Base-by-base conservation (phyloP, 2,113 vertebrate species). In the Lasiurus cinereus region DNA sequence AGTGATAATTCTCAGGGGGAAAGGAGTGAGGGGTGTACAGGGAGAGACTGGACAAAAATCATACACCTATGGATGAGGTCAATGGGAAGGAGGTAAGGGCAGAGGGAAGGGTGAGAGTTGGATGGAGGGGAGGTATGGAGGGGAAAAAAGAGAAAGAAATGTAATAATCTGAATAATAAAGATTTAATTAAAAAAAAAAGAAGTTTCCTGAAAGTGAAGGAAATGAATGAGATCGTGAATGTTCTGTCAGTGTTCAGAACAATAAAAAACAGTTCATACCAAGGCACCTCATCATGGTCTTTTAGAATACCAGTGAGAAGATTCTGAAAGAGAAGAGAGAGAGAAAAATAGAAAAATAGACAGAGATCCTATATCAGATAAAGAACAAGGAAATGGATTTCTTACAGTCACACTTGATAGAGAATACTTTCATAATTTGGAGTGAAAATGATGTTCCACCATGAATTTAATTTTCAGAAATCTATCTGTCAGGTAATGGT, bases 381-480 rank as follows among this genome's bases (percentile, higher is more conserved):
- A 48, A 64, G 24, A 62, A 70, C 36, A 29, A 50, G 2, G 22
- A 83, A 80, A 79, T 76, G 1, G 13, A 27, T 93, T 95, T 91
- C 39, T 74, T 19, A 59, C 7, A 78, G n/a, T 95, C 43, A n/a
- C 6, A 14, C 19, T 86, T 18, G 54, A 86, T 54, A 54, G 70
- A 90, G 70, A 91, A 50, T 54, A 21, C 10, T n/a, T 93, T 74
- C 4, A 73, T 83, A 93, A 84, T 90, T 91, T 59, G 54, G 31
- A 79, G 22, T 56, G 72, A 56, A 83, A 59, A 70, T 74, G 8
- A 92, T 90, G 92, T 90, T 50, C 33, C 76, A 72, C 7, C 48
- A 74, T 78, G 62, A 82, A 83, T 86, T 95, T 46, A 83, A n/a
- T 70, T 83, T 54, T 29, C 24, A 72, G 46, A 91, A 78, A 90